A percentile compares a stretch with the other conserved stretches of the same genome.
phyloP scores from a whole-genome alignment of 2,888 invertebrate species.

The Pteria penguin region DNA sequence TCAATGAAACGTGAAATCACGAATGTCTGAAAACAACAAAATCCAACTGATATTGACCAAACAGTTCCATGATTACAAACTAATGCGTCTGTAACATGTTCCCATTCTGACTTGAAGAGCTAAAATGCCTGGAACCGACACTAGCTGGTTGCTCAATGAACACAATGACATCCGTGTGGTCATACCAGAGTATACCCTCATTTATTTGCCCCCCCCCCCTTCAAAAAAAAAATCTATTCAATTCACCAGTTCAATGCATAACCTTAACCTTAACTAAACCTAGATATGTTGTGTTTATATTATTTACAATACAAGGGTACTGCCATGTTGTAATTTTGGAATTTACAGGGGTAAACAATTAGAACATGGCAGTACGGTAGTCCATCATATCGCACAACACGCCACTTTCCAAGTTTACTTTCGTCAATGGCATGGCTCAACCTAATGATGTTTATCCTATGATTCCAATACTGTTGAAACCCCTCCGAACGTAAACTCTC shows the following conservation, averaged over 20 bases:
- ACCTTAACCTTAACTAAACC: background rate
- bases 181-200: no score
- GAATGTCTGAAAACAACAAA: background rate
- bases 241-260: background rate
- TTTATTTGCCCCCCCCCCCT: no score
- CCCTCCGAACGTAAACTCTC: background rate
- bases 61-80: background rate
- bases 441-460: constrained; percentile 3
- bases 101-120: no score
- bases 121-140: no score
- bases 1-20: background rate
- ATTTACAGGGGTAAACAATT: no score
- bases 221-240: no score
- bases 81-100: no score
- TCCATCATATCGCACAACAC: background rate
- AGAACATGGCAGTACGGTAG: background rate
- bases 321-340: no score
- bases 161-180: no score
- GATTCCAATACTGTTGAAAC: background rate
- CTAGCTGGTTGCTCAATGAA: no score
- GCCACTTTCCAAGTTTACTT: background rate
- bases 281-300: no score
- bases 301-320: no score
- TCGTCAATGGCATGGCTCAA: background rate
- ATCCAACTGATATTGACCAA: background rate